These are phyloP conservation scores for Hippocampus barbouri DNA, from an alignment of 2,113 vertebrate species.

Conservation along the genomic window DNA sequence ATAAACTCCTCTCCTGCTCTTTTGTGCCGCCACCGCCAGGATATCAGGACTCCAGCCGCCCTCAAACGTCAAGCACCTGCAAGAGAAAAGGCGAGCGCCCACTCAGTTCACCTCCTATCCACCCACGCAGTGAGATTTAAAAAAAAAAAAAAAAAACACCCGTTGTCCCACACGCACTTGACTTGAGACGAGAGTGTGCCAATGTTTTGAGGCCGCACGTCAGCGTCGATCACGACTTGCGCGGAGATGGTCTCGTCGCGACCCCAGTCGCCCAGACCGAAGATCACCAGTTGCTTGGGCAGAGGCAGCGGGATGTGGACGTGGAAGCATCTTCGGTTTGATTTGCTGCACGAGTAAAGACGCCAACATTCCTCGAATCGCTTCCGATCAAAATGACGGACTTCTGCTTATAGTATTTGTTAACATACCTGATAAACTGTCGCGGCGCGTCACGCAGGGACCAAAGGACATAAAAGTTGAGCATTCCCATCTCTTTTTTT, in stretches of 20 bases:
- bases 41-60: constrained; percentile 77
- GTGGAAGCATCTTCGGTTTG: constrained; percentile 73
- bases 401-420: neutral
- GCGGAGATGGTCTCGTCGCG: constrained; percentile 55
- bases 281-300: constrained; percentile 79
- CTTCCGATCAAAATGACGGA: neutral
- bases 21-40: constrained; percentile 63
- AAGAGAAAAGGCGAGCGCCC: neutral
- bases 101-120: neutral
- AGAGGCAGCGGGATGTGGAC: constrained; percentile 77
- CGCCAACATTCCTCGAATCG: neutral
- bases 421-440: constrained; percentile 71
- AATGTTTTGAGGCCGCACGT: constrained; percentile 63
- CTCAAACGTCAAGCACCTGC: constrained; percentile 84
- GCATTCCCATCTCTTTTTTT: constrained; percentile 51
- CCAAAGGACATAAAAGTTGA: constrained; percentile 76
- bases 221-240: constrained; percentile 72
- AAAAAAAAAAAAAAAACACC: neutral
- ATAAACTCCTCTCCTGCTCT: constrained; percentile 68
- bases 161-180: constrained; percentile 58
- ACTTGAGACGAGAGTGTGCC: constrained; percentile 69
- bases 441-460: constrained; percentile 74
- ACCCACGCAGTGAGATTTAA: neutral
- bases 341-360: constrained; percentile 63
- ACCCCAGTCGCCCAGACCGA: constrained; percentile 82